phyloP scores from a whole-genome alignment of 2,888 invertebrate species.

The Calliopum simillimum region DNA sequence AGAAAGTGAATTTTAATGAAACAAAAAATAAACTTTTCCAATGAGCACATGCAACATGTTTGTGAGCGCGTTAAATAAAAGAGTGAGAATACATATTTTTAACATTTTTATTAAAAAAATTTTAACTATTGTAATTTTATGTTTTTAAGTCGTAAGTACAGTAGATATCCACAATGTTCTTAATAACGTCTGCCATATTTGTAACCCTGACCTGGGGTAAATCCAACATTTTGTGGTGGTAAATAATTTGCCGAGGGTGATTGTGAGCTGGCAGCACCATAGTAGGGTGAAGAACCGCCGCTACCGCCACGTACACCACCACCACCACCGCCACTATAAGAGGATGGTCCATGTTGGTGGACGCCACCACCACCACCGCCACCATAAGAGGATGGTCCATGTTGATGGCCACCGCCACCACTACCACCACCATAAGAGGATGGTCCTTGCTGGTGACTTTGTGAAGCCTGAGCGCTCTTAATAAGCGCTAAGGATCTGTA shows the following conservation, averaged over 20 bases:
- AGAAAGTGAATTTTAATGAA: slow-evolving; percentile 11
- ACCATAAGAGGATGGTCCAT: slow-evolving; percentile 29
- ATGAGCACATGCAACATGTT: not conserved
- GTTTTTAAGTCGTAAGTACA: slow-evolving; percentile 28
- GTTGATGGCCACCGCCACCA: slow-evolving; percentile 22
- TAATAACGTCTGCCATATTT: slow-evolving; percentile 50
- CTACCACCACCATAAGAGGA: slow-evolving; percentile 32
- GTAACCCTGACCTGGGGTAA: slow-evolving; percentile 30
- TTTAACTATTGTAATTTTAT: slow-evolving; percentile 25
- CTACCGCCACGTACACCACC: slow-evolving; percentile 18
- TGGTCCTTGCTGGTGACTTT: not conserved
- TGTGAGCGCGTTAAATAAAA: no score
- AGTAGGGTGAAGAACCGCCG: not conserved
- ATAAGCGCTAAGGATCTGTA: slow-evolving; percentile 48
- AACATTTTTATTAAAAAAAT: slow-evolving; percentile 16
- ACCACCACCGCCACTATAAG: slow-evolving; percentile 34
- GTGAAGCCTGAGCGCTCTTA: slow-evolving; percentile 32
- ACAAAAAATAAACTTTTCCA: not conserved
- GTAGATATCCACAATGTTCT: not conserved
- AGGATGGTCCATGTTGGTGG: not conserved
- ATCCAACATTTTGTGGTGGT: slow-evolving; percentile 53
- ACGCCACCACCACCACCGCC: slow-evolving; percentile 31
- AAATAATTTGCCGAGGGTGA: slow-evolving; percentile 57
- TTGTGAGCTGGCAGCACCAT: slow-evolving; percentile 44
- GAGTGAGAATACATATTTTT: no score